Conservation (phyloP, 2,113 vertebrate species). For the Pangasianodon gigas region DNA sequence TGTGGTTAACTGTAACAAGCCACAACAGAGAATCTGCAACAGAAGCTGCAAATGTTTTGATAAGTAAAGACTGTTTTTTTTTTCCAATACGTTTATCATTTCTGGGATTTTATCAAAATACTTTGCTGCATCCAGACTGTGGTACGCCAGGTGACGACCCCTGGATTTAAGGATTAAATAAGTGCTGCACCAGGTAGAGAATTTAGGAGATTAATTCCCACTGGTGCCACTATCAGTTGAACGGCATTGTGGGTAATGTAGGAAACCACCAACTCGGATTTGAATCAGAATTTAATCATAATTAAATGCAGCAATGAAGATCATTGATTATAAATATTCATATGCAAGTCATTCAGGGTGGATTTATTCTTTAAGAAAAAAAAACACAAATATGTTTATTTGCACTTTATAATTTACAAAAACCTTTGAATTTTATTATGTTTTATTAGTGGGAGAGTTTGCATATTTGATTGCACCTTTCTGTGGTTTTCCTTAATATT, state of each 20-base stretch:
- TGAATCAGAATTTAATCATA: too few species aligned
- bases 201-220: not conserved
- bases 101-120: not conserved
- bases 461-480: not conserved
- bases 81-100: not conserved
- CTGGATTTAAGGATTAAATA: not conserved
- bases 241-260: not conserved
- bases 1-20: too few species aligned
- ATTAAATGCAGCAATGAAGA: not conserved
- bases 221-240: not conserved
- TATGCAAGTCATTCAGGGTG: not conserved
- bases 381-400: too few species aligned
- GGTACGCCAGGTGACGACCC: not conserved
- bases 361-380: not conserved
- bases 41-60: too few species aligned
- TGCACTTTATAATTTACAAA: not conserved
- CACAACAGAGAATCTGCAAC: too few species aligned
- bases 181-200: not conserved
- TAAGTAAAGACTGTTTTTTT: too few species aligned
- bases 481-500: conserved; percentile 67
- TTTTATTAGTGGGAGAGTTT: not conserved
- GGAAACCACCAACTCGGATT: too few species aligned
- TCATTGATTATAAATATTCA: not conserved
- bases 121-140: too few species aligned
- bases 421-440: not conserved